phyloP scores from a whole-genome alignment of 2,797 vertebrate genomes.

The Psittacula echo region DNA sequence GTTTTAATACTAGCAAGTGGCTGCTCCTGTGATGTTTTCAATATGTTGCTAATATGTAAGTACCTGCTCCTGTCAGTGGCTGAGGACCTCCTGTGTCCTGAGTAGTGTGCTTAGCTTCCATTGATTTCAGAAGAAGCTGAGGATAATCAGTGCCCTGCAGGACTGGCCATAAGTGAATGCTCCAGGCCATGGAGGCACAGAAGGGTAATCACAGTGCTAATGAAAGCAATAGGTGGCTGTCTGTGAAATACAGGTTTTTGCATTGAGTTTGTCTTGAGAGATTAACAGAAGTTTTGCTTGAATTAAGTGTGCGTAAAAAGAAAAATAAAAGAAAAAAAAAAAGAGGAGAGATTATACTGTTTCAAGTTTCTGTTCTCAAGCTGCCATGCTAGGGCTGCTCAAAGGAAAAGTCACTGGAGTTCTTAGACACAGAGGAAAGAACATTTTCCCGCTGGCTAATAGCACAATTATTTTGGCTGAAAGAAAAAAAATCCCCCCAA shows the following conservation, averaged over 20 bases:
- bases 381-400: not conserved
- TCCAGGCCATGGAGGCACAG: conserved; percentile 23
- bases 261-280: not conserved
- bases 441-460: not conserved
- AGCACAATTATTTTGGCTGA: not conserved
- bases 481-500: not conserved
- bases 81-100: not conserved
- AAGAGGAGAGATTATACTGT: not conserved
- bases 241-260: not conserved
- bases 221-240: conserved; percentile 28
- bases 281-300: not conserved
- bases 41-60: conserved; percentile 12
- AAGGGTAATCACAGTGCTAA: conserved; percentile 33
- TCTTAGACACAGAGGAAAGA: not conserved
- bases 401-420: not conserved
- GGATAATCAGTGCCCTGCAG: conserved; percentile 56
- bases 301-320: not conserved
- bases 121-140: conserved; percentile 1
- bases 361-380: not conserved
- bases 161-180: not conserved
- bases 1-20: conserved; percentile 23
- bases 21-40: conserved; percentile 53
- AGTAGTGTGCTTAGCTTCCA: not conserved
- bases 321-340: not conserved
- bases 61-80: not conserved